A percentile compares a stretch with the other conserved stretches of the same genome.
Evolutionary conservation across 1,140 invertebrate genomes (phyloP).

Genomic region (Atta texana): DNA sequence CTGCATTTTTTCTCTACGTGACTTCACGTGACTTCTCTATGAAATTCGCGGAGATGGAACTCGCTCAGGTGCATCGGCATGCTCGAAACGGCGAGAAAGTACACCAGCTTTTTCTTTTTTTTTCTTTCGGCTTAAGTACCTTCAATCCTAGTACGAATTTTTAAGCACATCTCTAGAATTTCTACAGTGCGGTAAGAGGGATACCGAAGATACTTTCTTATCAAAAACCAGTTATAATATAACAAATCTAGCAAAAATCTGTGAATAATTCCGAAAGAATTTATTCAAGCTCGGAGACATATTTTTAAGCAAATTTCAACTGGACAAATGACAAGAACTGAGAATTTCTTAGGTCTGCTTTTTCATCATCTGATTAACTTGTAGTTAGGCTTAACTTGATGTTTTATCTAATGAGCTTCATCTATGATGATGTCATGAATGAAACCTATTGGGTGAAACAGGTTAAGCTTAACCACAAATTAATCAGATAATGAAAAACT

Average conservation of each 20-base stretch:
- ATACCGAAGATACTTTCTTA: conserved; percentile 2
- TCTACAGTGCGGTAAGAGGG: neutral
- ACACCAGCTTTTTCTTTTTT: neutral
- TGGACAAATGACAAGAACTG: neutral
- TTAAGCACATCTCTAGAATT: conserved; percentile 6
- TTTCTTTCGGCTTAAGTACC: neutral
- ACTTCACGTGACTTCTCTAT: neutral
- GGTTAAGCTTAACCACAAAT: too few relatives aligned
- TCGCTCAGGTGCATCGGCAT: conserved; percentile 22
- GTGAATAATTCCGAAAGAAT: neutral
- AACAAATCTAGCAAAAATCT: neutral
- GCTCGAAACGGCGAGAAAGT: conserved; percentile 41
- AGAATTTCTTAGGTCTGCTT: neutral
- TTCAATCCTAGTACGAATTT: neutral
- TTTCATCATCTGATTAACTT: too few relatives aligned
- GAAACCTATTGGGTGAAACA: too few relatives aligned
- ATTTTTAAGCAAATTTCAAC: neutral
- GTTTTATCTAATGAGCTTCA: too few relatives aligned
- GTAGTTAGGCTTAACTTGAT: too few relatives aligned
- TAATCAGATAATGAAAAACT: too few relatives aligned
- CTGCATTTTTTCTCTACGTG: neutral
- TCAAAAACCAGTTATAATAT: neutral
- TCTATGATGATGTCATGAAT: too few relatives aligned
- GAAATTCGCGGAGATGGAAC: conserved; percentile 18
- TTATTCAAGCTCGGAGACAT: neutral